These are phyloP conservation scores for Chironomus riparius DNA, from an alignment of 2,888 invertebrate genomes.

Conservation along the genomic window DNA sequence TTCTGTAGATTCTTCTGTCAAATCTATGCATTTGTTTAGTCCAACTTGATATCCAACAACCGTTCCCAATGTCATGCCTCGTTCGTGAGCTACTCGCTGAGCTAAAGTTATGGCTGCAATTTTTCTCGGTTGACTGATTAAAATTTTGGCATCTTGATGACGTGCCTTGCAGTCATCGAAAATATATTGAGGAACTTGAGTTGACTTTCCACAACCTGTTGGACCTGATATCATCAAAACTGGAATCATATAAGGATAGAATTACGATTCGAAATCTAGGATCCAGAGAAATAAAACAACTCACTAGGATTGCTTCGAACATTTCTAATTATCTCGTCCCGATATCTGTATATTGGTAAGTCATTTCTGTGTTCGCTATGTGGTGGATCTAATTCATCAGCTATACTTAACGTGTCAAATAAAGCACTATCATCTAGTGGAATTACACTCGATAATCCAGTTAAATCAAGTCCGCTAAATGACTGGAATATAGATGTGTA, in stretches of 20 bases:
- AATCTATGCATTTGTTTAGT: background rate
- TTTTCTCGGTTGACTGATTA: slow-evolving; percentile 87
- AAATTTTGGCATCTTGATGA: slow-evolving; percentile 67
- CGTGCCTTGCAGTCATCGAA: slow-evolving; percentile 63
- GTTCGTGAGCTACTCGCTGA: slow-evolving; percentile 70
- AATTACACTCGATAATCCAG: background rate
- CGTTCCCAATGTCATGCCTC: slow-evolving; percentile 71
- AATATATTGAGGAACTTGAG: slow-evolving; percentile 75
- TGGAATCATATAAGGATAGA: no score
- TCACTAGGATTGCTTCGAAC: slow-evolving; percentile 52
- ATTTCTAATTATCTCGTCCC: slow-evolving; percentile 54
- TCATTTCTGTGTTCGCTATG: slow-evolving; percentile 32
- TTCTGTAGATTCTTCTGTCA: background rate
- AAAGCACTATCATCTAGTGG: background rate
- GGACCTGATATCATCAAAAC: background rate
- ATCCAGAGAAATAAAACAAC: slow-evolving; percentile 83
- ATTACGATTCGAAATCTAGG: slow-evolving; percentile 52
- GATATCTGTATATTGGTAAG: slow-evolving; percentile 37
- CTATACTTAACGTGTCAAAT: background rate
- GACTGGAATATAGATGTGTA: background rate
- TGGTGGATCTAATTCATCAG: background rate
- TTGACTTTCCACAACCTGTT: background rate
- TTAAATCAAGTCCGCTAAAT: background rate
- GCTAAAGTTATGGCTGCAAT: slow-evolving; percentile 91
- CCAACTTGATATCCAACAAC: slow-evolving; percentile 74